Conservation (phyloP, 2,888 invertebrate species). For the Vandiemenella viatica region DNA sequence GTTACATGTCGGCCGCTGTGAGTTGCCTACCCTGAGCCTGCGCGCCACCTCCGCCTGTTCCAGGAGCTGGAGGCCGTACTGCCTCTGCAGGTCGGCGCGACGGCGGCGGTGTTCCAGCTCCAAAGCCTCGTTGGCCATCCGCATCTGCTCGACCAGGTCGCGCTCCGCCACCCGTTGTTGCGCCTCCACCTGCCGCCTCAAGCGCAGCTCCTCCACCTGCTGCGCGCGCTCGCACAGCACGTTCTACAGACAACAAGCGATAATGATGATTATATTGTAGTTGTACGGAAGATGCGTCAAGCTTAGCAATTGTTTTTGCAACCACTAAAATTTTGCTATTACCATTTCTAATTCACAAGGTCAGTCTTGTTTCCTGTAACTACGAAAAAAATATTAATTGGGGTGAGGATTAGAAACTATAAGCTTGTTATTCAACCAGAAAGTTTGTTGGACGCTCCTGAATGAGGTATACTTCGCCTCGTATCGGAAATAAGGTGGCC, state of each 20-base stretch:
- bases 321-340: too few relatives aligned
- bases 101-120: background rate
- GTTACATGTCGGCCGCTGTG: too few relatives aligned
- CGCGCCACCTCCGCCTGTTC: background rate
- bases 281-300: background rate
- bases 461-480: too few relatives aligned
- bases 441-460: too few relatives aligned
- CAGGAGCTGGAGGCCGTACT: background rate
- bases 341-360: too few relatives aligned
- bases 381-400: too few relatives aligned
- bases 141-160: background rate
- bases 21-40: background rate
- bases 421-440: too few relatives aligned
- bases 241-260: background rate
- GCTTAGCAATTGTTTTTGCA: background rate
- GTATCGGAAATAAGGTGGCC: too few relatives aligned
- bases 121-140: background rate
- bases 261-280: background rate
- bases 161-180: background rate
- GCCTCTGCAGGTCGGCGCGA: background rate
- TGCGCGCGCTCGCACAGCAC: background rate
- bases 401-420: too few relatives aligned
- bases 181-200: background rate
- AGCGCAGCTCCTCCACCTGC: background rate
- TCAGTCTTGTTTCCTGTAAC: too few relatives aligned